A percentile compares a stretch with the other conserved stretches of the same genome.
Evolutionary conservation across 2,113 vertebrate species (phyloP).

Genomic region (Casuarius casuarius): DNA sequence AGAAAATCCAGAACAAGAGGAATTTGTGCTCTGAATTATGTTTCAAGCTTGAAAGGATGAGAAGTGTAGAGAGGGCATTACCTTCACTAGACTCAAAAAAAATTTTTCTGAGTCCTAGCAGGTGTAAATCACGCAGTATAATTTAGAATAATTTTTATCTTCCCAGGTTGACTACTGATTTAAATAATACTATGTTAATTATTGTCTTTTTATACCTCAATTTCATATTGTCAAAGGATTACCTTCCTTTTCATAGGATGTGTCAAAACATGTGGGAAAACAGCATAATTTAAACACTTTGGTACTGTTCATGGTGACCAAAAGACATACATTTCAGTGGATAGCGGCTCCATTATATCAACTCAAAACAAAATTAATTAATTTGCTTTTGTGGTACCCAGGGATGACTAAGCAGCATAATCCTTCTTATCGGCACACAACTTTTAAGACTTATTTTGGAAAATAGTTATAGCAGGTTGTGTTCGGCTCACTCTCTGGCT

Average conservation of each 20-base stretch:
- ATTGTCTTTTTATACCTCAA: neutral
- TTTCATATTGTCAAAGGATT: neutral
- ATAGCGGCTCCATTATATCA: neutral
- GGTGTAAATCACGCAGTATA: neutral
- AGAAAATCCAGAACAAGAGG: neutral
- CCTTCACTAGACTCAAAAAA: neutral
- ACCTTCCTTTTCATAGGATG: neutral
- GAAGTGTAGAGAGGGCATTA: neutral
- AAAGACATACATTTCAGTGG: neutral
- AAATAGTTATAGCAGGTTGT: neutral
- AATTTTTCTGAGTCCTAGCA: neutral
- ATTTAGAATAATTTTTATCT: neutral
- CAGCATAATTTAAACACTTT: neutral
- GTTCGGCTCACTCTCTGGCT: neutral
- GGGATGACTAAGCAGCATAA: neutral
- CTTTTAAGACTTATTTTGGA: neutral
- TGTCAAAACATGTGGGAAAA: slow-evolving; percentile 19
- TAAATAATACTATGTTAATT: neutral
- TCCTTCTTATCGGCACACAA: neutral
- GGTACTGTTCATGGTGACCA: neutral
- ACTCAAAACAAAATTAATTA: neutral
- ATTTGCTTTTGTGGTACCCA: neutral
- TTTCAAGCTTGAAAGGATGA: neutral
- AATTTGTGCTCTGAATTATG: neutral
- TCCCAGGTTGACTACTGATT: neutral